These are phyloP conservation scores for Alectura lathami DNA, from an alignment of 2,113 vertebrate species.

Conservation along the genomic window DNA sequence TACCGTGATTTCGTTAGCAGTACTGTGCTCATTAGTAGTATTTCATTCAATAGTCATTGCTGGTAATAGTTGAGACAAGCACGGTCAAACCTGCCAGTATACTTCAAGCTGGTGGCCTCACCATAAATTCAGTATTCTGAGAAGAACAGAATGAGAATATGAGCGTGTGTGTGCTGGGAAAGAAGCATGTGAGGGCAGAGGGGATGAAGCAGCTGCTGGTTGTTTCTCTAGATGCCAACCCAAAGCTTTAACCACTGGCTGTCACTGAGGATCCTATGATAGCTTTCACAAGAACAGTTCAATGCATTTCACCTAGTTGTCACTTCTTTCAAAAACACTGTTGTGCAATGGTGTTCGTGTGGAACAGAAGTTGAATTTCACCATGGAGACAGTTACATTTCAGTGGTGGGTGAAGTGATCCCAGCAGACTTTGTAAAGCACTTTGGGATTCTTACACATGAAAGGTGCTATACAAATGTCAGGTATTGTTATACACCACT, in stretches of 20 bases:
- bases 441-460: constrained; percentile 56
- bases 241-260: neutral
- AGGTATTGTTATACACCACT: constrained; percentile 65
- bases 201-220: neutral
- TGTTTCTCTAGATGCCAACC: neutral
- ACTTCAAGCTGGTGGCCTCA: neutral
- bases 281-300: neutral
- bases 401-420: constrained; percentile 36
- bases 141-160: neutral
- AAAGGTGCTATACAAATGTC: constrained; percentile 57
- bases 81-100: neutral
- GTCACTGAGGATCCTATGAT: neutral
- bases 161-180: neutral
- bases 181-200: neutral
- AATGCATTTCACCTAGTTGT: constrained; percentile 8
- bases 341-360: neutral
- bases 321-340: neutral
- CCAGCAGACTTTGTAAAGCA: constrained; percentile 25
- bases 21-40: neutral
- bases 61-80: neutral
- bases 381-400: neutral
- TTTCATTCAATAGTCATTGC: neutral
- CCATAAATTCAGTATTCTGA: neutral
- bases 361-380: neutral
- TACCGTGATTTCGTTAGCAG: neutral